Conservation (phyloP, 2,888 invertebrate species). For the Heliconius erato region DNA sequence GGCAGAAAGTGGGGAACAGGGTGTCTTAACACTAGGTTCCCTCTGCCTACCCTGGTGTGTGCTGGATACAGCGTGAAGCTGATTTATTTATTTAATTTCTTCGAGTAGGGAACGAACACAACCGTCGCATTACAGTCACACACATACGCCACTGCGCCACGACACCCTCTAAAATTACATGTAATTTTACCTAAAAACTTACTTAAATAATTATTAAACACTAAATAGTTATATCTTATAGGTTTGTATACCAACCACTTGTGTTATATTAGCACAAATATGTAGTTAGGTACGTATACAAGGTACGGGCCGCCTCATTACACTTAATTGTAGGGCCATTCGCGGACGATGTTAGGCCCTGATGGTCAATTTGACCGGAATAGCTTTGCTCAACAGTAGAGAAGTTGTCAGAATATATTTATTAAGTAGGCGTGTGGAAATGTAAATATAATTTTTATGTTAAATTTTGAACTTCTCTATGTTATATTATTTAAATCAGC, state of each 20-base stretch:
- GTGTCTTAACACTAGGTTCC: too few relatives aligned
- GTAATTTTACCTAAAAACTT: neutral
- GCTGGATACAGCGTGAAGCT: too few relatives aligned
- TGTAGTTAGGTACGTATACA: constrained; percentile 65
- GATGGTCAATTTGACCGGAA: constrained; percentile 74
- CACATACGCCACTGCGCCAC: too few relatives aligned
- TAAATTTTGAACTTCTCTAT: neutral
- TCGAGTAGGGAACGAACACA: too few relatives aligned
- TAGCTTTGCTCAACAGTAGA: constrained; percentile 68
- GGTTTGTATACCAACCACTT: constrained; percentile 20
- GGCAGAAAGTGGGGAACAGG: too few relatives aligned
- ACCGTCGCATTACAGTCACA: too few relatives aligned
- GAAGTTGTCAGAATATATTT: constrained; percentile 72
- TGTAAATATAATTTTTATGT: neutral
- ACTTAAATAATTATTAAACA: neutral
- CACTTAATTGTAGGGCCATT: constrained; percentile 84
- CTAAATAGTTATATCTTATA: neutral
- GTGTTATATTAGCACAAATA: constrained; percentile 42
- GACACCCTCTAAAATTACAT: neutral
- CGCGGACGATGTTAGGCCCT: constrained; percentile 75
- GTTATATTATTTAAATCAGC: neutral
- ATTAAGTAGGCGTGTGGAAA: constrained; percentile 18
- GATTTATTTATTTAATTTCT: too few relatives aligned
- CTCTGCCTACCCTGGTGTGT: too few relatives aligned
- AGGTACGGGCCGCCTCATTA: constrained; percentile 77